Evolutionary conservation across 2,113 vertebrate species (phyloP), one percentile per base, ranked within the genome.

Genomic region (Tonatia bakeri): DNA sequence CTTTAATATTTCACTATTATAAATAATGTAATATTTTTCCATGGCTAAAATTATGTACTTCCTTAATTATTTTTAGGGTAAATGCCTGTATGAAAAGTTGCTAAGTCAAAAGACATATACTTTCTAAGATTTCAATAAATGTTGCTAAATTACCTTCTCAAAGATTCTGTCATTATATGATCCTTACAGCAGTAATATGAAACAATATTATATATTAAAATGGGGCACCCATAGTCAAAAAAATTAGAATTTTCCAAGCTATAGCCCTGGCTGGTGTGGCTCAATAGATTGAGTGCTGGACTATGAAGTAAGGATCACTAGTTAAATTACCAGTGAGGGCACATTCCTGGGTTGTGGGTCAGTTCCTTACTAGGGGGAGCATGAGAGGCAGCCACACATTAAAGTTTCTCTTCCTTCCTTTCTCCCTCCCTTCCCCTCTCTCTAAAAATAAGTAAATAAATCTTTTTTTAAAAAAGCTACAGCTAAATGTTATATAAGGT

Each of bases 1-100:
- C 84, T 96, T 38, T 59, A 64, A 59, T 86, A 94, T 40, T 88
- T 96, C 20, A 20, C 81, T 73, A 54, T 77, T 75, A 83, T 45
- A 69, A 86, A 52, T 5, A 38, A 93, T 36, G 67, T 3, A 69
- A 83, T 2, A 91, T 75, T 96, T 54, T 70, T 81, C 11, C 33
- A 90, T 61, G 64, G 16, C 12, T 96, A 97, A 89, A 45, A 80
- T 73, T 70, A 87, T 47, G 0, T 72, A 56, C 12, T 75, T 65
- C 8, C 10, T 87, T 93, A 75, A 50, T 59, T 84, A 81, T 69
- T 61, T n/a, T 50, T n/a, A 91, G 36, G 20, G 31, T 64, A 80
- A 67, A 80, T 88, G 64, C 13, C 17, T 91, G 45, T 31, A 75
- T 67, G 15, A 43, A 22, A 97, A 94, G 59, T 92, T 80, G 4